Evolutionary conservation across 2,888 invertebrate genomes (phyloP).

Genomic region (Glyphotaelius pellucidus): DNA sequence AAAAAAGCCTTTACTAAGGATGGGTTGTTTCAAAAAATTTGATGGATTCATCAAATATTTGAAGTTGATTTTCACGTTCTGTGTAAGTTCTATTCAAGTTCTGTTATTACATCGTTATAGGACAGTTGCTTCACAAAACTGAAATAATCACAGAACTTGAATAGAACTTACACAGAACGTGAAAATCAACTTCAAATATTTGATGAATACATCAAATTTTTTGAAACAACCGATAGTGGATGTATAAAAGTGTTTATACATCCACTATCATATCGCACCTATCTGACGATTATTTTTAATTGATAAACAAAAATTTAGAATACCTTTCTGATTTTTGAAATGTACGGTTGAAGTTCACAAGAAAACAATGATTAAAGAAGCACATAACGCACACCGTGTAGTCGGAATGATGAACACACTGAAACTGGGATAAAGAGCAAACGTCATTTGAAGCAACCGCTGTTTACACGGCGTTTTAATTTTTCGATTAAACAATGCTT

Average conservation of each 20-base stretch:
- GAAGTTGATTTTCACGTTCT: too few species aligned
- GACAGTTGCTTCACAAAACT: too few species aligned
- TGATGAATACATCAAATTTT: too few species aligned
- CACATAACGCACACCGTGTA: background rate
- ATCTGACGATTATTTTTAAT: background rate
- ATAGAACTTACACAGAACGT: too few species aligned
- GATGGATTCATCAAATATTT: too few species aligned
- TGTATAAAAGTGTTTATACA: background rate
- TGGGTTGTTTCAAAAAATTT: too few species aligned
- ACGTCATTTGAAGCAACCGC: conserved; percentile 24
- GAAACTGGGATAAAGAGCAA: conserved; percentile 17
- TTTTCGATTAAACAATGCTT: conserved; percentile 39
- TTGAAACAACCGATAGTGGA: too few species aligned
- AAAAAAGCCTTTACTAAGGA: background rate
- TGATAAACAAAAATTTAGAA: background rate
- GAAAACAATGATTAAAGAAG: background rate
- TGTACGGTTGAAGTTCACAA: background rate
- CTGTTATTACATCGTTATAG: too few species aligned
- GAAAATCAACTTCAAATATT: too few species aligned
- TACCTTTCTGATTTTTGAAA: background rate
- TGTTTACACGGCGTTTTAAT: conserved; percentile 31
- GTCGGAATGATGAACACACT: conserved; percentile 14
- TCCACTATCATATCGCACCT: background rate
- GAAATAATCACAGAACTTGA: too few species aligned
- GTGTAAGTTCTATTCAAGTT: too few species aligned